A percentile compares a stretch with the other conserved stretches of the same genome.
Evolutionary conservation across 2,113 vertebrate species (phyloP).

Genomic region (Bambusicola thoracicus): DNA sequence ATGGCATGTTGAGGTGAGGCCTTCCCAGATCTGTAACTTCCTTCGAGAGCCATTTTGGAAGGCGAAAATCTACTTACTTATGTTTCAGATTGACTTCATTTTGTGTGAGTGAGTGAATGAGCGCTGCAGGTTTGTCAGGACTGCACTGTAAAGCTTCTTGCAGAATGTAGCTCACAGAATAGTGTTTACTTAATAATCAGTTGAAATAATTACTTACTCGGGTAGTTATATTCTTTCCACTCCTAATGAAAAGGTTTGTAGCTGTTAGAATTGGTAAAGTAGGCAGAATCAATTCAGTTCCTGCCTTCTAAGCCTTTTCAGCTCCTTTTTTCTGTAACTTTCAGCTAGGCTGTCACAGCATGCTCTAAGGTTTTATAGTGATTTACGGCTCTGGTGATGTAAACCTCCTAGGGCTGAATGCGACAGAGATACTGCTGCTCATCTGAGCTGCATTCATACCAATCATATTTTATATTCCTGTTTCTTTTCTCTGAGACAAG

Average conservation of each 20-base stretch:
- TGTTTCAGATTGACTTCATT: neutral
- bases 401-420: neutral
- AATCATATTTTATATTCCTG: neutral
- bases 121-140: neutral
- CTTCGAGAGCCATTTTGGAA: neutral
- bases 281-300: neutral
- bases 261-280: neutral
- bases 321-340: neutral
- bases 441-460: neutral
- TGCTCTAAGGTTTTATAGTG: neutral
- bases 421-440: neutral
- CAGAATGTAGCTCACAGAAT: neutral
- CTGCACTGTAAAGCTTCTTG: neutral
- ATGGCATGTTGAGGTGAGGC: slow-evolving; percentile 82
- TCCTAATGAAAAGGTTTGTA: neutral
- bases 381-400: neutral
- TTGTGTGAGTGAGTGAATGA: neutral
- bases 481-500: neutral
- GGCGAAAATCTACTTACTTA: rapidly evolving
- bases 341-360: neutral
- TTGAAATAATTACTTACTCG: neutral
- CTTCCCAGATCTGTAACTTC: neutral
- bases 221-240: neutral
- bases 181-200: neutral
- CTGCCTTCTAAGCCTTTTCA: neutral